Conservation (phyloP, 1,140 invertebrate genomes). For the Trinorchestia longiramus region DNA sequence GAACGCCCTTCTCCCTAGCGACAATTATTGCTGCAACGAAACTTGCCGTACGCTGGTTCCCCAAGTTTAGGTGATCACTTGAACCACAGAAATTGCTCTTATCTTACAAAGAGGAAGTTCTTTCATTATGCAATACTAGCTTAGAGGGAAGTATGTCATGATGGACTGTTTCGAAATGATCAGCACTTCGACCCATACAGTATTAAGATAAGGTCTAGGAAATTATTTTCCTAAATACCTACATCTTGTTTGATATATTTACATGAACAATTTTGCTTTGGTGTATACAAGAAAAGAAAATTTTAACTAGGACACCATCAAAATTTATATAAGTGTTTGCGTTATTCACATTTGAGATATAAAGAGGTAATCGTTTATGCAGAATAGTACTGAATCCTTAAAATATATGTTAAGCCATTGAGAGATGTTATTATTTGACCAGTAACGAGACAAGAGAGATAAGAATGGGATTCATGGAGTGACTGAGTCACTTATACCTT, state of each 20-base stretch:
- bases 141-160: not conserved
- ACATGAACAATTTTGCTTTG: not conserved
- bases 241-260: too few relatives aligned
- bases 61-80: not conserved
- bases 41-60: not conserved
- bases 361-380: not conserved
- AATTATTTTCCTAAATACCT: not conserved
- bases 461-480: not conserved
- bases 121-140: not conserved
- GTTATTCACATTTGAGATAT: not conserved
- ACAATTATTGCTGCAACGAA: not conserved
- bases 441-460: not conserved
- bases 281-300: not conserved
- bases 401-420: not conserved
- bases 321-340: not conserved
- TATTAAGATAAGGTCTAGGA: not conserved
- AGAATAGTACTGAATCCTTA: not conserved
- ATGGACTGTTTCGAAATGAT: not conserved
- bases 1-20: too few relatives aligned
- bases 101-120: not conserved
- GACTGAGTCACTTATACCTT: not conserved
- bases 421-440: not conserved
- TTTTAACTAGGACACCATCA: not conserved
- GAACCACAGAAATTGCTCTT: not conserved
- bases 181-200: not conserved